These are phyloP conservation scores for Brenthis ino DNA, from an alignment of 2,888 invertebrate species.

Conservation along the genomic window DNA sequence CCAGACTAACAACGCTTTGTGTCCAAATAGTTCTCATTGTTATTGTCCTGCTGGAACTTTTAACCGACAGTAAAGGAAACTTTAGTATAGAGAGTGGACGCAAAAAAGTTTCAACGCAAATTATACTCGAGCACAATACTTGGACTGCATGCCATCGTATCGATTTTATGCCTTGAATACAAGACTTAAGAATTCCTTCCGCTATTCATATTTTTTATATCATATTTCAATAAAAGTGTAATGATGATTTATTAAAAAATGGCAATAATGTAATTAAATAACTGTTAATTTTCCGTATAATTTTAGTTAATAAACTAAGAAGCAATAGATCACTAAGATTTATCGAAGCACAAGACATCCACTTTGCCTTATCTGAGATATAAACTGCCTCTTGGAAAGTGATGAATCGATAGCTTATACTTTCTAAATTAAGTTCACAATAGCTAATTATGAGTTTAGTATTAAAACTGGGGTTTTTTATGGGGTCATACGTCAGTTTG, in stretches of 20 bases:
- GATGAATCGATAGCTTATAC: conserved; percentile 27
- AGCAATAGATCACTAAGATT: conserved; percentile 39
- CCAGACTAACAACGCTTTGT: conserved; percentile 29
- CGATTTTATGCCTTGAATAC: conserved; percentile 5
- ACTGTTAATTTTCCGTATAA: conserved; percentile 18
- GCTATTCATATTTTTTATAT: too few species aligned
- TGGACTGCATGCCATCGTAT: conserved; percentile 2
- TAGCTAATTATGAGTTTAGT: neutral
- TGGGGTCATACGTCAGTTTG: too few species aligned
- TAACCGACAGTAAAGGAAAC: conserved; percentile 28
- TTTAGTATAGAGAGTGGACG: conserved; percentile 13
- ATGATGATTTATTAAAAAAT: neutral
- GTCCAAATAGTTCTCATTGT: conserved; percentile 27
- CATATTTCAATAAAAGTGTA: too few species aligned
- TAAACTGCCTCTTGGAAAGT: conserved; percentile 28
- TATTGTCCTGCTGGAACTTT: conserved; percentile 29
- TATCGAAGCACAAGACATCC: conserved; percentile 38
- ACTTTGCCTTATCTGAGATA: conserved; percentile 31
- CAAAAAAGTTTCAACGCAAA: conserved; percentile 6
- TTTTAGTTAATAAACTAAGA: conserved; percentile 32
- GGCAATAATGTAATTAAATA: conserved; percentile 18
- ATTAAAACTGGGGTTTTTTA: too few species aligned
- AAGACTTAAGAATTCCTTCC: too few species aligned
- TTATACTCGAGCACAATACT: conserved; percentile 13
- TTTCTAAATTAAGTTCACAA: neutral